phyloP scores from a whole-genome alignment of 1,140 invertebrate species.

The Trachelipus rathkii region DNA sequence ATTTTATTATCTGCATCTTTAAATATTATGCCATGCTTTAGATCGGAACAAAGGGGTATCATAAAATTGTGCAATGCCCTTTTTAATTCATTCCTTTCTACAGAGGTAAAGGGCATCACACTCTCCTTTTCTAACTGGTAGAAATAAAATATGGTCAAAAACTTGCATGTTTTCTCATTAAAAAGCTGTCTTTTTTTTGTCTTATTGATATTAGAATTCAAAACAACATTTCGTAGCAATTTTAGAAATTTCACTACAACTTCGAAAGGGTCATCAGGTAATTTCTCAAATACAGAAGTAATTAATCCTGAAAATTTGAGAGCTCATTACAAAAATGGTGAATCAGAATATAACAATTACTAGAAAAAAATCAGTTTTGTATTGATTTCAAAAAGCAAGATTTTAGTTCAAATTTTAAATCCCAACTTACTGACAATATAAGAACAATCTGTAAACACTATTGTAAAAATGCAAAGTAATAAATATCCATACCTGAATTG shows the following conservation, averaged over 20 bases:
- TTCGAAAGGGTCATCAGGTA: background rate
- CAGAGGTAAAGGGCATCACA: background rate
- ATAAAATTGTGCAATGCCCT: background rate
- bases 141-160: background rate
- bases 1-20: background rate
- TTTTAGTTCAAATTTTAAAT: no score
- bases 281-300: background rate
- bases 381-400: no score
- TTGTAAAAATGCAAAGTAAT: no score
- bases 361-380: no score
- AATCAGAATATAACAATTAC: no score
- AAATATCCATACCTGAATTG: no score
- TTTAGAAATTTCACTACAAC: background rate
- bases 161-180: background rate
- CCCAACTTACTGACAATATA: no score
- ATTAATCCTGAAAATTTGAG: background rate
- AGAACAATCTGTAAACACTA: no score
- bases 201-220: background rate
- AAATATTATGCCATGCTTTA: background rate
- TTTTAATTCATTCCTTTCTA: background rate
- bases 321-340: no score
- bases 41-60: background rate
- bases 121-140: background rate
- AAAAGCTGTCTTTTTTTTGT: background rate
- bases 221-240: background rate